These are phyloP conservation scores for Brachypterus glaber DNA, from an alignment of 2,888 invertebrate species.

Conservation along the genomic window DNA sequence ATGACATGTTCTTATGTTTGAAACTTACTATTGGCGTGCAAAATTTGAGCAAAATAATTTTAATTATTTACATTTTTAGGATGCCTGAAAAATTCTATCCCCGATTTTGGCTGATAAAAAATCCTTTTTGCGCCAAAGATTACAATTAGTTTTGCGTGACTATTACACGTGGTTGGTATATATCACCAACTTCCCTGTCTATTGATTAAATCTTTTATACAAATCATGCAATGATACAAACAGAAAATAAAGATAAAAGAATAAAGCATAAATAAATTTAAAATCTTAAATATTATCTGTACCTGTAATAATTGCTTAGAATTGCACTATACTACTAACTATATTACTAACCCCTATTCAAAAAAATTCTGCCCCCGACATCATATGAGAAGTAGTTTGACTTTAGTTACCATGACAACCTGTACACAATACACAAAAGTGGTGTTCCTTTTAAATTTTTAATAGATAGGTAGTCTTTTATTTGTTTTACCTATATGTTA, in stretches of 20 bases:
- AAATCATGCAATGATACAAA: neutral
- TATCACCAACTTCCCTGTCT: neutral
- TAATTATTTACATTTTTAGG: too few relatives aligned
- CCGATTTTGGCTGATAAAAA: too few relatives aligned
- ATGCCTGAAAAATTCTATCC: too few relatives aligned
- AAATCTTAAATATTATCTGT: neutral
- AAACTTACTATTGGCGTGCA: too few relatives aligned
- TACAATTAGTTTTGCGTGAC: neutral
- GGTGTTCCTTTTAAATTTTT: conserved; percentile 8
- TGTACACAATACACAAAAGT: conserved; percentile 27
- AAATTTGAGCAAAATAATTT: too few relatives aligned
- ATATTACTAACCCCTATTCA: neutral
- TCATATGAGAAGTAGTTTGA: too few relatives aligned
- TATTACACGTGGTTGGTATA: neutral
- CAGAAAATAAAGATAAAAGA: conserved; percentile 2
- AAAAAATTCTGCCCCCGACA: neutral
- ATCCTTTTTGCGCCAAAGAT: too few relatives aligned
- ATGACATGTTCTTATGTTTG: too few relatives aligned
- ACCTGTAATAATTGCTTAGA: neutral
- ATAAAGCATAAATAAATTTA: neutral
- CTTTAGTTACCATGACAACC: conserved; percentile 28
- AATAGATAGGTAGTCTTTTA: neutral
- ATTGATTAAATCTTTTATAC: neutral
- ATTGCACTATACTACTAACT: neutral
- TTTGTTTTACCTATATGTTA: too few relatives aligned